phyloP scores from a whole-genome alignment of 2,888 invertebrate species.

The Patella depressa region DNA sequence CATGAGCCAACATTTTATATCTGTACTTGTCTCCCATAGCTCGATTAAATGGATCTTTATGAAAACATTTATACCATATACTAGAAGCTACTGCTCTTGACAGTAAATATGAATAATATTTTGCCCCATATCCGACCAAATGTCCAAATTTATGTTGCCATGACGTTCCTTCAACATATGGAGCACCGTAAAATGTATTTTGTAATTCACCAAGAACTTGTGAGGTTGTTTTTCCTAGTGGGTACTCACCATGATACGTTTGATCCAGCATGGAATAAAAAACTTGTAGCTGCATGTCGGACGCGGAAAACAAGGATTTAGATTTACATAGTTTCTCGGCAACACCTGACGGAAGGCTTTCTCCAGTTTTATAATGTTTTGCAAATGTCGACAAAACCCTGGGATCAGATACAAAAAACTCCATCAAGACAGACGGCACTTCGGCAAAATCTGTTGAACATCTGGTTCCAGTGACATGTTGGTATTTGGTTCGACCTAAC shows the following conservation, averaged over 20 bases:
- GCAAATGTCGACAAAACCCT: slow-evolving; percentile 87
- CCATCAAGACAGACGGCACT: slow-evolving; percentile 98
- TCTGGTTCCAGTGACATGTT: slow-evolving; percentile 97
- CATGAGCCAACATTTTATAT: slow-evolving; percentile 84
- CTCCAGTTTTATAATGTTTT: slow-evolving; percentile 89
- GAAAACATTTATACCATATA: slow-evolving; percentile 92
- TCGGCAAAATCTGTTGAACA: slow-evolving; percentile 99
- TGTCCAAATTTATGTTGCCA: slow-evolving; percentile 98
- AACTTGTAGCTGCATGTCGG: slow-evolving; percentile 73
- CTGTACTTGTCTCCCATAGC: slow-evolving; percentile 85
- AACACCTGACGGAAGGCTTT: slow-evolving; percentile 85
- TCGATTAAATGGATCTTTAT: slow-evolving; percentile 74
- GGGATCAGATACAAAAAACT: slow-evolving; percentile 93
- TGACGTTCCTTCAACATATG: slow-evolving; percentile 91
- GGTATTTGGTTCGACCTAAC: slow-evolving; percentile 93
- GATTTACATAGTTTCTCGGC: slow-evolving; percentile 85
- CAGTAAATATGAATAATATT: slow-evolving; percentile 97
- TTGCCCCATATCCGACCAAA: slow-evolving; percentile 97
- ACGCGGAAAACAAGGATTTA: slow-evolving; percentile 89
- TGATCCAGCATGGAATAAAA: slow-evolving; percentile 95
- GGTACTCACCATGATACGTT: slow-evolving; percentile 83
- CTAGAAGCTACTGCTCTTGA: slow-evolving; percentile 93
- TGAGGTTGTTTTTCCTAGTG: slow-evolving; percentile 76
- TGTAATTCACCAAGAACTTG: slow-evolving; percentile 84
- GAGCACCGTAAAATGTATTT: slow-evolving; percentile 86